Evolutionary conservation across 2,113 vertebrate genomes (phyloP).

Genomic region (Brienomyrus longianalis): DNA sequence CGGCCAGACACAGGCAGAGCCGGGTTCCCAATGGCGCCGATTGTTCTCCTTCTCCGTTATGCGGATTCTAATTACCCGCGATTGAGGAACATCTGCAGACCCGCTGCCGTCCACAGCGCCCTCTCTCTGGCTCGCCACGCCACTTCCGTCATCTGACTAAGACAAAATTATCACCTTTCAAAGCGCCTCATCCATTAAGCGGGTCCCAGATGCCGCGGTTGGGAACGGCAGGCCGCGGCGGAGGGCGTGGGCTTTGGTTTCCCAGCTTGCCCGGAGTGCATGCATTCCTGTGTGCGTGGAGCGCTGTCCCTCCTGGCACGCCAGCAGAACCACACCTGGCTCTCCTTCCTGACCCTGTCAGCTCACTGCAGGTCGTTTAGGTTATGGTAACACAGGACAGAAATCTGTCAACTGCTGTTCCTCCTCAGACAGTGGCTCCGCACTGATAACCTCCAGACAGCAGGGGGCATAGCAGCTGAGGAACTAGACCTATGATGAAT

Average conservation of each 20-base stretch:
- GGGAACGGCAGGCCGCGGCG: neutral
- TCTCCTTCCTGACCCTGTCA: neutral
- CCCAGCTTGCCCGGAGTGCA: neutral
- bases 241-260: neutral
- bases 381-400: neutral
- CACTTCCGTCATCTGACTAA: constrained; percentile 23
- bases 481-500: neutral
- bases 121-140: constrained; percentile 16
- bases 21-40: constrained; percentile 54
- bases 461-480: neutral
- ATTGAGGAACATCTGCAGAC: constrained; percentile 63
- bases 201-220: neutral
- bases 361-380: neutral
- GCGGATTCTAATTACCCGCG: constrained; percentile 62
- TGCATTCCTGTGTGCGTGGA: neutral
- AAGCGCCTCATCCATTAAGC: neutral
- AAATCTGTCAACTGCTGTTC: neutral
- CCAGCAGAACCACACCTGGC: neutral
- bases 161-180: constrained; percentile 18
- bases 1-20: neutral
- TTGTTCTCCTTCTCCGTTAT: constrained; percentile 59
- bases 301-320: neutral
- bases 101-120: constrained; percentile 36
- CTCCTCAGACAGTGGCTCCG: neutral
- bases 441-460: neutral